These are phyloP conservation scores for Glyphotaelius pellucidus DNA, from an alignment of 2,888 invertebrate genomes.

Conservation along the genomic window DNA sequence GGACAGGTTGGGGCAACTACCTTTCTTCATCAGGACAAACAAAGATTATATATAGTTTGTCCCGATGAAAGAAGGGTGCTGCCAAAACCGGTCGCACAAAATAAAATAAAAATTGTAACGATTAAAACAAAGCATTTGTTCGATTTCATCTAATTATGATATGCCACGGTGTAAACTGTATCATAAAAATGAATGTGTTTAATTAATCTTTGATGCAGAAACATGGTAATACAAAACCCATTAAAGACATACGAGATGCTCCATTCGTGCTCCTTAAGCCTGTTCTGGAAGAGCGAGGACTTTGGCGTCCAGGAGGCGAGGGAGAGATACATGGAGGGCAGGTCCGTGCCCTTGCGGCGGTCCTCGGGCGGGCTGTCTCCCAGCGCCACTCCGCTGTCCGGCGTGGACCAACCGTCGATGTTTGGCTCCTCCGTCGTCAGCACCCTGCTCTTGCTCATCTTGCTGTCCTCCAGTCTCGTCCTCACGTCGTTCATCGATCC, in stretches of 20 bases:
- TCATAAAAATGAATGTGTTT: too few species aligned
- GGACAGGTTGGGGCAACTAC: not conserved
- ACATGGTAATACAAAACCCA: slow-evolving; percentile 50
- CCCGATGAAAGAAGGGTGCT: not conserved
- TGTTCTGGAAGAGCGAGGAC: slow-evolving; percentile 79
- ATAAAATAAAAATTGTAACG: not conserved
- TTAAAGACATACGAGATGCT: slow-evolving; percentile 77
- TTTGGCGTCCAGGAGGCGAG: slow-evolving; percentile 87
- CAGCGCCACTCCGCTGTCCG: slow-evolving; percentile 67
- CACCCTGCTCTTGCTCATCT: slow-evolving; percentile 69
- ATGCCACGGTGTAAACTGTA: too few species aligned
- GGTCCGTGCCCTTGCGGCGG: slow-evolving; percentile 71
- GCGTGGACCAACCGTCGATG: slow-evolving; percentile 59
- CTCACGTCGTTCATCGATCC: slow-evolving; percentile 61
- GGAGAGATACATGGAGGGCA: slow-evolving; percentile 84
- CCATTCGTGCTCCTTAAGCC: slow-evolving; percentile 78
- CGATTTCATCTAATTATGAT: not conserved
- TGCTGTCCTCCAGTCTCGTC: slow-evolving; percentile 34
- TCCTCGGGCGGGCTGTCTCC: slow-evolving; percentile 73
- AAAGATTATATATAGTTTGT: not conserved
- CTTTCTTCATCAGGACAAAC: not conserved
- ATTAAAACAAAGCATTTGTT: not conserved
- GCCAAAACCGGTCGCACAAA: not conserved
- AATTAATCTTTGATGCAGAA: slow-evolving; percentile 28
- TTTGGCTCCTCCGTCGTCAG: slow-evolving; percentile 70